These are phyloP conservation scores for Caenorhabditis sulstoni DNA, from an alignment of 2,888 invertebrate genomes.

Conservation along the genomic window DNA sequence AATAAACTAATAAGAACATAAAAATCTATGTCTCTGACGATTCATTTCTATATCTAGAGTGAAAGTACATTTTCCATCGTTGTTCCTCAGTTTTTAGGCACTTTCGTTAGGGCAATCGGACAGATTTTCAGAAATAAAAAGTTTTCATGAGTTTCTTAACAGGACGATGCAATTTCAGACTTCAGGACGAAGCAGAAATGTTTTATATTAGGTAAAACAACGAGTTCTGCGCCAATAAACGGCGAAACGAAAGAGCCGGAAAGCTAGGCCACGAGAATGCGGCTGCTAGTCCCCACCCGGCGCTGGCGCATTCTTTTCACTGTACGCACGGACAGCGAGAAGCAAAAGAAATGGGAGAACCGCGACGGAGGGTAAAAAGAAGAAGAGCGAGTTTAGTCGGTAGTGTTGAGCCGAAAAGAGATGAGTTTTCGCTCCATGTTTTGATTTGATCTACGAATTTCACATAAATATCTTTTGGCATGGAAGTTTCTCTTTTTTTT, in stretches of 20 bases:
- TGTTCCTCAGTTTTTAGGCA: neutral
- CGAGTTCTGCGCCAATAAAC: conserved; percentile 11
- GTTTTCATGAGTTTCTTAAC: neutral
- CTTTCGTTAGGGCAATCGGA: conserved; percentile 14
- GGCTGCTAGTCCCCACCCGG: conserved; percentile 12
- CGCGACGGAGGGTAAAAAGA: neutral
- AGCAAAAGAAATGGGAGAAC: neutral
- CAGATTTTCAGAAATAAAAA: conserved; percentile 1
- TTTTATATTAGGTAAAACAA: conserved; percentile 46
- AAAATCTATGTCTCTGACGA: too few relatives aligned
- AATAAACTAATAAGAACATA: too few relatives aligned
- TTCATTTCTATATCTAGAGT: too few relatives aligned
- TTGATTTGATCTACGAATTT: too few relatives aligned
- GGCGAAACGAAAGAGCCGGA: conserved; percentile 13
- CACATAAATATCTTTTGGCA: neutral
- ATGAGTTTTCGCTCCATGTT: neutral
- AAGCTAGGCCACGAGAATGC: conserved; percentile 31
- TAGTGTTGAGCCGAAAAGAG: neutral
- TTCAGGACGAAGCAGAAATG: neutral
- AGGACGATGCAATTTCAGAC: neutral
- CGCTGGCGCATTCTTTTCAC: conserved; percentile 10
- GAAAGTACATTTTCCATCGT: conserved; percentile 1
- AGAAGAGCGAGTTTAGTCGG: neutral
- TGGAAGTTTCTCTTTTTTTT: neutral
- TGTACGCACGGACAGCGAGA: neutral